Evolutionary conservation across 1,140 invertebrate species (phyloP), one percentile per base, ranked within the genome.

Genomic region (Sitobion miscanthi): DNA sequence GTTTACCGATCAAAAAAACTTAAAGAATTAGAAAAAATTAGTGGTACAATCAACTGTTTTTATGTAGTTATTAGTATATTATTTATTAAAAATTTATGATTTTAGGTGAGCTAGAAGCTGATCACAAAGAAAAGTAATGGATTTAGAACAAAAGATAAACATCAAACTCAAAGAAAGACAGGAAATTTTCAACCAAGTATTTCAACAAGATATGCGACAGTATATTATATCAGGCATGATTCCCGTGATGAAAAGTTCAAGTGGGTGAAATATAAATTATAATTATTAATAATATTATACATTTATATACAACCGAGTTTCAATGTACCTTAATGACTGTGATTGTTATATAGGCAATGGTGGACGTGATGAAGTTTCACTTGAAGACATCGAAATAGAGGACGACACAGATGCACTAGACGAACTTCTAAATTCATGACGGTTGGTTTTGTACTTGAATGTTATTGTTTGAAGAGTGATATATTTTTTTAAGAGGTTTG

Each of bases 111-210:
- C 94, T 97, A 30, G 96, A 96, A 45, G 95, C 95, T 30, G 96
- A 97, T 69, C 96, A 97, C 95, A 95, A 96, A 14, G 95, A 96
- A 96, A 96, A 94, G 95, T 97, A 9, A 94, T 95, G 52, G 95
- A 96, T 90, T 95, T 96, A 94, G 97, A 97, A 94, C 94, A 95
- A 47, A 95, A 95, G 45, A 96, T 96, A 93, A 96, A 96, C 93
- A 95, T 95, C 93, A 95, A 95, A 52, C 94, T 97, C 86, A 96
- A 96, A 94, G 97, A 97, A 94, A 95, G 97, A 94, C 96, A 97
- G 94, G 96, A 96, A 94, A 96, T 96, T 1, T 97, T 97, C 95
- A 96, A 96, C 93, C 96, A 97, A 95, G 96, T 96, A n/a, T 97
- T 97, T 95, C 96, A 96, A 95, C 96, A 96, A 94, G 97, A 97